Base-by-base conservation (phyloP, 2,113 vertebrate species). In the Semicossyphus pulcher region DNA sequence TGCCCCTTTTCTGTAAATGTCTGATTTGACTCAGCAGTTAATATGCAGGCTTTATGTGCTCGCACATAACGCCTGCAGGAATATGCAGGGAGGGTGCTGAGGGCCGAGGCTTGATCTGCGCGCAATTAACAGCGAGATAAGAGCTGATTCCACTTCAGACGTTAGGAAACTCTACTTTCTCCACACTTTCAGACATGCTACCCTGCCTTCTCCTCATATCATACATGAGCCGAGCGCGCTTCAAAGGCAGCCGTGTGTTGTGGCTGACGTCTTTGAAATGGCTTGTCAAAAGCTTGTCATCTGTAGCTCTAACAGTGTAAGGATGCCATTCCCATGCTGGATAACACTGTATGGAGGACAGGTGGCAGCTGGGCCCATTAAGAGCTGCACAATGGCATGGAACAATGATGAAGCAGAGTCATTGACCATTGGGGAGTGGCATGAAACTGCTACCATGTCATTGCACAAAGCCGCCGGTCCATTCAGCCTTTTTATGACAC, bases 371-470 rank as follows among this genome's bases (percentile, higher is more conserved):
- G 86, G 6, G 53, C 82, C 61, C 83, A 88, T 94, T 88, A 93
- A 94, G 62, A 71, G 70, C 79, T 78, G 78, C 87, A 93, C 91
- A 91, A 88, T 91, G 84, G 82, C 39, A 80, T 86, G 88, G 88
- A 92, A 92, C 92, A 94, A 92, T 92, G 92, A 91, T 88, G 82
- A 86, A 85, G 79, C 79, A 76, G 78, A 91, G 85, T 91, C 90
- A 90, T 74, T 92, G 90, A 90, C 84, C 80, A 88, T 66, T 60
- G 81, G 84, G 81, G 81, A 91, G 81, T 88, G 76, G 73, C 90
- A 74, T 88, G 86, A 92, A 93, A 91, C 81, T 73, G 75, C 76
- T 29, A 72, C 83, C 48, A 84, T 72, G 88, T 90, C 89, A 91
- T 91, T 92, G 87, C 86, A 90, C 72, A 81, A 82, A 91, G 74